These are phyloP conservation scores for Psylliodes chrysocephalus DNA, from an alignment of 2,888 invertebrate species.

Conservation along the genomic window DNA sequence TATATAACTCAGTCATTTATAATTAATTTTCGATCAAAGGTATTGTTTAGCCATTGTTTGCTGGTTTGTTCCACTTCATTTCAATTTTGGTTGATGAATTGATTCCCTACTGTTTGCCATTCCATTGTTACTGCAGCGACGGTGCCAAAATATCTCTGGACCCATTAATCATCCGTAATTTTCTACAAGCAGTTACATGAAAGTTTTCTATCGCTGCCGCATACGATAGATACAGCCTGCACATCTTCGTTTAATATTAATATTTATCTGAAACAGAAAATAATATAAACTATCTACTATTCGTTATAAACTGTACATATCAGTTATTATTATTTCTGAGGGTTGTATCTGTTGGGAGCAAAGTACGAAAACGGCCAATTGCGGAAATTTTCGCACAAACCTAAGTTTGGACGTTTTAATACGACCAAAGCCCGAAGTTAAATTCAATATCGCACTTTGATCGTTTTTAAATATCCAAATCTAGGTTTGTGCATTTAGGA, in stretches of 20 bases:
- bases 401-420: no score
- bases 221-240: background rate
- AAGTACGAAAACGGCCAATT: no score
- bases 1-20: constrained; percentile 44
- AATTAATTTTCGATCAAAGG: constrained; percentile 54
- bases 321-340: no score
- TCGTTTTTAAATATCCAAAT: no score
- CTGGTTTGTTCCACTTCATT: constrained; percentile 39
- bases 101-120: constrained; percentile 48
- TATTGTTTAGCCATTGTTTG: constrained; percentile 43
- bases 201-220: background rate
- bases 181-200: constrained; percentile 25
- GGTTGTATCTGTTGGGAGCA: no score
- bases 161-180: constrained; percentile 47
- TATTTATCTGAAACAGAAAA: background rate
- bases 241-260: background rate
- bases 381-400: no score
- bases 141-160: constrained; percentile 46
- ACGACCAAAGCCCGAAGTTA: no score
- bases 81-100: constrained; percentile 48
- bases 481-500: no score
- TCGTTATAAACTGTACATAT: no score
- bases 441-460: no score
- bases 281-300: no score
- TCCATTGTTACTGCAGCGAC: constrained; percentile 42